phyloP scores from a whole-genome alignment of 1,140 invertebrate species.

The Drosophila tropicalis region DNA sequence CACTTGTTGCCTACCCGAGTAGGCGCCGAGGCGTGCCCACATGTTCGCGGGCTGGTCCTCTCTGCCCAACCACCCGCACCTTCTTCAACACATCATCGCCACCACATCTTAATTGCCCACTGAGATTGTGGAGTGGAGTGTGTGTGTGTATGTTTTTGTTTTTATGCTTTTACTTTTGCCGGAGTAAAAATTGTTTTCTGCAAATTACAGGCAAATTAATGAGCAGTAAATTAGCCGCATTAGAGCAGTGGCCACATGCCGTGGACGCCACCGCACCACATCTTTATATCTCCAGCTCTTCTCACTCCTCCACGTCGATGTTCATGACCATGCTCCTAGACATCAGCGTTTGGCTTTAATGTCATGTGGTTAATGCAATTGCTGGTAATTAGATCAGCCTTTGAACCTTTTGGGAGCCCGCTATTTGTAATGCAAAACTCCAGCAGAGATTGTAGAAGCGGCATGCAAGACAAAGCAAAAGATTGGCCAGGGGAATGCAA shows the following conservation, averaged over 20 bases:
- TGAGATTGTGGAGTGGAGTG: constrained; percentile 29
- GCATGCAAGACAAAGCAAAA: constrained; percentile 31
- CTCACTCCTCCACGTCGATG: not conserved
- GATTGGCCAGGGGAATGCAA: not conserved
- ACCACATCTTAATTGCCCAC: constrained; percentile 57
- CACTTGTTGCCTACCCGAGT: constrained; percentile 52
- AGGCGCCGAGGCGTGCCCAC: constrained; percentile 64
- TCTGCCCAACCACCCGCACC: constrained; percentile 3
- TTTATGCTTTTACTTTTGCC: constrained; percentile 75
- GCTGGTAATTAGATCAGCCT: constrained; percentile 46
- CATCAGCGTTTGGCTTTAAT: constrained; percentile 22
- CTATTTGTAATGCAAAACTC: constrained; percentile 2
- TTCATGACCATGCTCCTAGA: constrained; percentile 6
- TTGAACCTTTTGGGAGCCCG: constrained; percentile 33
- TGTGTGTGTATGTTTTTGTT: not conserved
- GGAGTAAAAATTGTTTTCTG: constrained; percentile 65
- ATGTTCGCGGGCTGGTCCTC: constrained; percentile 28
- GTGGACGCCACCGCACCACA: constrained; percentile 24
- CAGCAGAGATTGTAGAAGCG: constrained; percentile 25
- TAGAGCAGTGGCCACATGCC: constrained; percentile 53
- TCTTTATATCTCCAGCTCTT: too few relatives aligned
- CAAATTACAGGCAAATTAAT: constrained; percentile 76
- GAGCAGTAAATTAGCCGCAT: constrained; percentile 78
- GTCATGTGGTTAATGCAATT: constrained; percentile 41
- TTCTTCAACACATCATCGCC: not conserved